Conservation (phyloP, 2,888 invertebrate genomes). For the Spatulosminthurus flaviceps region DNA sequence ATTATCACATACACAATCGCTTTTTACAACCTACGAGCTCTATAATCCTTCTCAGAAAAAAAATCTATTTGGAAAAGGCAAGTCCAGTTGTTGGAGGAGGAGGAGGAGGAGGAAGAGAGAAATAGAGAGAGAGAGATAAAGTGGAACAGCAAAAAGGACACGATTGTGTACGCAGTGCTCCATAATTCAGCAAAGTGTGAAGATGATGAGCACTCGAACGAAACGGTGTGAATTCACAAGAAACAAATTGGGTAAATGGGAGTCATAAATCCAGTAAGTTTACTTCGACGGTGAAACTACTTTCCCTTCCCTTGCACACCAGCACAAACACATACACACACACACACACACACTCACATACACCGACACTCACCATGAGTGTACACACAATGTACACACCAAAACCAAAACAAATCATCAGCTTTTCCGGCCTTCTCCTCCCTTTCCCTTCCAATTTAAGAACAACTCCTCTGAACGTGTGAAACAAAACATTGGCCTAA, state of each 20-base stretch:
- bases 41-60: no score
- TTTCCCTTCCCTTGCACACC: background rate
- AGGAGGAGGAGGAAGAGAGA: background rate
- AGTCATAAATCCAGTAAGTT: slow-evolving; percentile 47
- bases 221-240: slow-evolving; percentile 42
- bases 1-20: no score
- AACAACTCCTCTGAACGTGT: no score
- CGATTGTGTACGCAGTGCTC: slow-evolving; percentile 46
- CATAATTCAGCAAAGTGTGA: slow-evolving; percentile 51
- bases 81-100: no score
- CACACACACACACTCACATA: no score
- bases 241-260: slow-evolving; percentile 46
- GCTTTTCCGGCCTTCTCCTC: background rate
- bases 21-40: no score
- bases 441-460: slow-evolving; percentile 5
- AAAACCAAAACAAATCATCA: slow-evolving; percentile 20
- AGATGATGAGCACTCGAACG: slow-evolving; percentile 41
- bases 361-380: no score
- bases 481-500: no score
- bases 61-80: background rate
- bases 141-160: slow-evolving; percentile 33
- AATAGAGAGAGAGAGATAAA: background rate
- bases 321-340: background rate
- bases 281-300: background rate
- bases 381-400: no score